These are phyloP conservation scores for Stenolophus ochropezus DNA, from an alignment of 2,888 invertebrate genomes.

Conservation along the genomic window DNA sequence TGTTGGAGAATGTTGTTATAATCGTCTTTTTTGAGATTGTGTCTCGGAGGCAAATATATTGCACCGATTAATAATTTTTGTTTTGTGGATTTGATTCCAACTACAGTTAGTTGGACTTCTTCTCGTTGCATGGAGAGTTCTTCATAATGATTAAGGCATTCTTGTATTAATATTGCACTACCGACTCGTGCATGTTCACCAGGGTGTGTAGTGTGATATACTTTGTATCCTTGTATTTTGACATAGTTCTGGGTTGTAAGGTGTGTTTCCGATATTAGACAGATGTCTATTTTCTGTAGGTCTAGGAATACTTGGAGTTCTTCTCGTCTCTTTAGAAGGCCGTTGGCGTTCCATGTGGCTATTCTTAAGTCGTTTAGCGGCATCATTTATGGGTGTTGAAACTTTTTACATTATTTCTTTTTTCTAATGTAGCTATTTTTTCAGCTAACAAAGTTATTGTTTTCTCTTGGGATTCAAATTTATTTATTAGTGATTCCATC, in stretches of 20 bases:
- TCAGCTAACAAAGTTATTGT: not conserved
- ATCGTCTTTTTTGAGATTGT: slow-evolving; percentile 26
- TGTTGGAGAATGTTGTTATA: not conserved
- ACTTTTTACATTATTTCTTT: not conserved
- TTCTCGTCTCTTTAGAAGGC: slow-evolving; percentile 23
- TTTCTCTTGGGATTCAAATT: slow-evolving; percentile 3
- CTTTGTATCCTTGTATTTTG: not conserved
- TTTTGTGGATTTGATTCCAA: not conserved
- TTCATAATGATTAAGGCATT: not conserved
- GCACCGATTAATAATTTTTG: slow-evolving; percentile 21
- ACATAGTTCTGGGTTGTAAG: not conserved
- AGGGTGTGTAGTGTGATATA: not conserved
- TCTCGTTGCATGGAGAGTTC: not conserved
- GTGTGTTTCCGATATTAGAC: not conserved
- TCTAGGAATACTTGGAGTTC: not conserved
- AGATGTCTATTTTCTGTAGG: not conserved
- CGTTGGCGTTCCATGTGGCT: no score
- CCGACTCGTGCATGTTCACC: not conserved
- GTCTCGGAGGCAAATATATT: slow-evolving; percentile 56
- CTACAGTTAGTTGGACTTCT: not conserved
- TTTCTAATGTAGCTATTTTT: not conserved
- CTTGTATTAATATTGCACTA: not conserved
- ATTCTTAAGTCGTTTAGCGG: slow-evolving; percentile 7
- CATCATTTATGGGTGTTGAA: no score
- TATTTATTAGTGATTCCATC: not conserved